Base-by-base conservation (phyloP, 64 coral and sea anemone species). In the Hydrozoanthus tunicans region DNA sequence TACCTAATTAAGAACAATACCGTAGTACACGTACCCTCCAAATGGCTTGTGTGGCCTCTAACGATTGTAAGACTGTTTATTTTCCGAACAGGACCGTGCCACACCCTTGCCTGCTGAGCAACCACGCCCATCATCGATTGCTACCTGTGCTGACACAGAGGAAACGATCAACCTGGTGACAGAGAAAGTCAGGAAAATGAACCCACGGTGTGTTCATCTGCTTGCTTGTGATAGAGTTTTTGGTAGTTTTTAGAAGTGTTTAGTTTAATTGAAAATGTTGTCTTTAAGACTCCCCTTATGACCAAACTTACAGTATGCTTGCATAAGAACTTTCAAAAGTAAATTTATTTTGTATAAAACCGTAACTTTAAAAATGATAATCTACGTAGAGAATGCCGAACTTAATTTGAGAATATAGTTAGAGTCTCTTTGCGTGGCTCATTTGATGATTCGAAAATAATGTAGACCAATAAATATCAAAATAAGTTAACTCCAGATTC, bases 141-240 rank as follows among this genome's bases (percentile, higher is more conserved):
- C 93, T 78, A 77, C 93, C 8, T 77, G 90, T 75, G 26, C 85
- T 27, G 83, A 92, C 5, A 94, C 93, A 69, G 92, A 89, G 56
- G 79, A 92, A 12, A 93, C 95, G 14, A 97, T 97, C 5, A 78
- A 84, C 70, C 70, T 91, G 58, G 95, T 94, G 26, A 97, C 95
- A 59, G 77, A 97, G 62, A 97, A 97, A 94, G 95, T 97, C 64
- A 91, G 95, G 65, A 90, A 94, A 79, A 97, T 97, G 95, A 93
- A 97, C 66, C 80, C 95, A 81, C 91, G 95, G 95, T 97, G 53
- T 74, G 86, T 92, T 53, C 62, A 63, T 80, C 23, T 54, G 20
- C 4, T 23, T 54, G 54, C 43, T 68, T 68, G 6, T 7, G 24
- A 12, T 11, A n/a, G n/a, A 54, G 13, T 4, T 5, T 53, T 20